phyloP scores from a whole-genome alignment of 2,113 vertebrate species.

The Semnornis frantzii region DNA sequence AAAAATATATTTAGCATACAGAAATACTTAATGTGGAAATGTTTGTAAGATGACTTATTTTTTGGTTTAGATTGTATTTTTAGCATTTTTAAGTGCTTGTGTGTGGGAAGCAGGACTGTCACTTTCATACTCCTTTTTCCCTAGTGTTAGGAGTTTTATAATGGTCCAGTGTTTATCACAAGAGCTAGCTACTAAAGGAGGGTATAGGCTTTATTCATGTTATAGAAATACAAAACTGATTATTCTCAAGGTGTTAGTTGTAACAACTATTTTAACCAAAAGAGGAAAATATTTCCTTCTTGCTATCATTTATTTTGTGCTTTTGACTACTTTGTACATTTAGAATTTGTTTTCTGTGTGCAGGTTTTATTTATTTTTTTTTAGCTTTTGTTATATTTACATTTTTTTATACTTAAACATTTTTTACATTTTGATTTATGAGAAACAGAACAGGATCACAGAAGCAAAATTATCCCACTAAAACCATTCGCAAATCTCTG shows the following conservation, averaged over 20 bases:
- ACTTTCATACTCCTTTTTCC: not conserved
- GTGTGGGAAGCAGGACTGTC: not conserved
- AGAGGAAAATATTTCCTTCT: not conserved
- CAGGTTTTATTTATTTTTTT: not conserved
- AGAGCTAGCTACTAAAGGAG: not conserved
- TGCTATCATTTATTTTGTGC: not conserved
- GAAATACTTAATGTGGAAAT: not conserved
- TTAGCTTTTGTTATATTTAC: not conserved
- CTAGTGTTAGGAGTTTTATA: not conserved
- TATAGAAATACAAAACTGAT: not conserved
- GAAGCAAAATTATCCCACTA: not conserved
- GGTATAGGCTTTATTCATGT: not conserved
- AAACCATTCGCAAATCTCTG: not conserved
- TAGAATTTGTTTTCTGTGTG: not conserved
- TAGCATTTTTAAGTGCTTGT: not conserved
- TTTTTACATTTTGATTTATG: not conserved
- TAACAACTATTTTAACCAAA: slow-evolving; percentile 2
- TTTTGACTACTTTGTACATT: not conserved
- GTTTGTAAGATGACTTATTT: not conserved
- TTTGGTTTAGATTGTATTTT: not conserved
- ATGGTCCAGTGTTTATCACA: not conserved
- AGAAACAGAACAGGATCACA: not conserved
- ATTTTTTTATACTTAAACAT: not conserved
- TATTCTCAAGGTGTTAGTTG: not conserved
- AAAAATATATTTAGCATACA: not conserved